Conservation (phyloP, 2,113 vertebrate species). For the Holacanthus passer region DNA sequence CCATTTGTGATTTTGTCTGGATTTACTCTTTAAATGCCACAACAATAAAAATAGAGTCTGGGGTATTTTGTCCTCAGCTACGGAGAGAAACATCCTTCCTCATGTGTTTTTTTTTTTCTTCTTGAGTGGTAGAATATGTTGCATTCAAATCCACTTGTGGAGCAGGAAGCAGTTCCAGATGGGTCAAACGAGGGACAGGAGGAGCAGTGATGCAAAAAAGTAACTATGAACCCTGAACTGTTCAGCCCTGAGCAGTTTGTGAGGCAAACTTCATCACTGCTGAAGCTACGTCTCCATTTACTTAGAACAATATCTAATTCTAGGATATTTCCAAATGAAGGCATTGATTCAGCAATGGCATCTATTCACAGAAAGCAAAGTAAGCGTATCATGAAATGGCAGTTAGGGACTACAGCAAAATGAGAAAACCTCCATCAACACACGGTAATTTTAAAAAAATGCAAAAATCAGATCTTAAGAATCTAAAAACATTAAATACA, state of each 20-base stretch:
- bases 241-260: conserved; percentile 21
- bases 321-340: neutral
- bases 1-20: conserved; percentile 43
- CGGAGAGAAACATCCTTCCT: conserved; percentile 9
- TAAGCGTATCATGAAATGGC: neutral
- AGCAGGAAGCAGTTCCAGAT: conserved; percentile 43
- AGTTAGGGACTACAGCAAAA: neutral
- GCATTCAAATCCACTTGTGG: conserved; percentile 42
- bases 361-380: neutral
- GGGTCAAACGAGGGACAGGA: conserved; percentile 34
- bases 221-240: conserved; percentile 31
- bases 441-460: neutral
- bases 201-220: conserved; percentile 29
- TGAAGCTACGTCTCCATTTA: neutral
- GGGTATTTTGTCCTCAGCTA: conserved; percentile 31
- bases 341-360: neutral
- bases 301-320: neutral
- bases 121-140: conserved; percentile 7
- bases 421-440: neutral
- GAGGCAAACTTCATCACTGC: neutral
- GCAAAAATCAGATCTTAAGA: neutral
- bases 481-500: neutral
- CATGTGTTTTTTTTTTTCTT: neutral
- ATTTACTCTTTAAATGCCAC: conserved; percentile 63
- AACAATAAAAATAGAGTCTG: conserved; percentile 35